Conservation (phyloP, 2,113 vertebrate species). For the Ammodytes dubius region DNA sequence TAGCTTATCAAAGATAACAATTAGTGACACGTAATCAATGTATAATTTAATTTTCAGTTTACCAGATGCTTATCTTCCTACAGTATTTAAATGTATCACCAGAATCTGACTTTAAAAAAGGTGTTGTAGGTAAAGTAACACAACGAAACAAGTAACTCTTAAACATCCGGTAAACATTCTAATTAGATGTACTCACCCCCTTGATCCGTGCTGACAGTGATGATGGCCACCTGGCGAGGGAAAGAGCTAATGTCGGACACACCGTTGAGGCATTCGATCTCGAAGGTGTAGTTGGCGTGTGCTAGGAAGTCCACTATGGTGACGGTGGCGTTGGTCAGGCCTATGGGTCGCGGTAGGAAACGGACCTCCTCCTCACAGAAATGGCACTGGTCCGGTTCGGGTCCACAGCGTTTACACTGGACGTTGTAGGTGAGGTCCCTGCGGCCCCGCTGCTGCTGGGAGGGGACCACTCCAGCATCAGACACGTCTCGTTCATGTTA, state of each 20-base stretch:
- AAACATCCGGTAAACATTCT: neutral
- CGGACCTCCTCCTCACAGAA: constrained; percentile 92
- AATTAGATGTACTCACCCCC: constrained; percentile 87
- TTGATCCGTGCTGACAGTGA: constrained; percentile 93
- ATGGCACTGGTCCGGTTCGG: constrained; percentile 86
- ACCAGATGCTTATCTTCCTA: neutral
- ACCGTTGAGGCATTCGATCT: constrained; percentile 94
- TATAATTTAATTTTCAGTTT: neutral
- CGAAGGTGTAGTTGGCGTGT: constrained; percentile 96
- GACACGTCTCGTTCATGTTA: constrained; percentile 94
- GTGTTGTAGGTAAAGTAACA: neutral
- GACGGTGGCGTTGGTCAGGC: constrained; percentile 91
- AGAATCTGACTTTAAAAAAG: neutral
- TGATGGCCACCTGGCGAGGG: constrained; percentile 90
- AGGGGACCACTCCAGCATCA: constrained; percentile 95
- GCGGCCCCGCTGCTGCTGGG: constrained; percentile 93
- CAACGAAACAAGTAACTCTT: neutral
- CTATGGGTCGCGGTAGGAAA: constrained; percentile 90
- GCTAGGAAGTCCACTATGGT: constrained; percentile 91
- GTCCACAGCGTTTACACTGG: constrained; percentile 91
- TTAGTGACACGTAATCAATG: neutral
- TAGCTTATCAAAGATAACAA: neutral
- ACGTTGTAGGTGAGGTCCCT: constrained; percentile 95
- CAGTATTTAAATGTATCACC: neutral
- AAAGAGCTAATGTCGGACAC: constrained; percentile 92